Conservation (phyloP, 92 coral and sea anemone species). For the Blastomussa wellsi region DNA sequence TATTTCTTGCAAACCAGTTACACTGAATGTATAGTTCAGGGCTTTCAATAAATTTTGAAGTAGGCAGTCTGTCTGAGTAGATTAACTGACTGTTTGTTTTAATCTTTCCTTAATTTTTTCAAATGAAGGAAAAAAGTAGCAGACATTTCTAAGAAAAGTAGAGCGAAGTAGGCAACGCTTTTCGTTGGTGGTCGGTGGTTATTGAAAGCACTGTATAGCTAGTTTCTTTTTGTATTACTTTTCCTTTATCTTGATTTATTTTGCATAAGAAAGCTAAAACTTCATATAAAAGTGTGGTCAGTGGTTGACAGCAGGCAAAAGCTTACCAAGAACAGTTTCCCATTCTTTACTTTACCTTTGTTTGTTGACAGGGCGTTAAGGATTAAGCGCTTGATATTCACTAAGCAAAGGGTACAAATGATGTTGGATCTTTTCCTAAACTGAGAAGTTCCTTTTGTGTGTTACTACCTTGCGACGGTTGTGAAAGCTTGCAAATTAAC, state of each 20-base stretch:
- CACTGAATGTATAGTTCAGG: background rate
- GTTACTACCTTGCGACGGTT: slow-evolving; percentile 52
- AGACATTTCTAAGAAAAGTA: no score
- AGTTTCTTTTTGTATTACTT: background rate
- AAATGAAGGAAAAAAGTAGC: no score
- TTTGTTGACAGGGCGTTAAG: slow-evolving; percentile 57
- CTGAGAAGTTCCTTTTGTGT: slow-evolving; percentile 47
- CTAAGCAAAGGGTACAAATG: slow-evolving; percentile 48
- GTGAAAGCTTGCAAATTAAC: slow-evolving; percentile 57
- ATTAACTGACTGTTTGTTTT: no score
- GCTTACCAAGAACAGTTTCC: slow-evolving; percentile 14
- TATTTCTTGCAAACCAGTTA: background rate
- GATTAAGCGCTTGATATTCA: slow-evolving; percentile 56
- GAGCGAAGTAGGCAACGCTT: no score
- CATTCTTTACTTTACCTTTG: slow-evolving; percentile 40
- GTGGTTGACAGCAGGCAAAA: background rate
- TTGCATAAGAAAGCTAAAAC: background rate
- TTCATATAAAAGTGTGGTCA: background rate
- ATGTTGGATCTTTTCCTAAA: slow-evolving; percentile 50
- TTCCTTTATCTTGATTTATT: background rate
- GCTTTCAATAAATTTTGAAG: no score
- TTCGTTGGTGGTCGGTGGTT: no score
- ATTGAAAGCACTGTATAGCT: no score
- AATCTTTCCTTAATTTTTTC: no score
- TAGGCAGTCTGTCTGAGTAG: no score